Evolutionary conservation across 2,797 vertebrate species (phyloP).

Genomic region (Pangasius krempfi): DNA sequence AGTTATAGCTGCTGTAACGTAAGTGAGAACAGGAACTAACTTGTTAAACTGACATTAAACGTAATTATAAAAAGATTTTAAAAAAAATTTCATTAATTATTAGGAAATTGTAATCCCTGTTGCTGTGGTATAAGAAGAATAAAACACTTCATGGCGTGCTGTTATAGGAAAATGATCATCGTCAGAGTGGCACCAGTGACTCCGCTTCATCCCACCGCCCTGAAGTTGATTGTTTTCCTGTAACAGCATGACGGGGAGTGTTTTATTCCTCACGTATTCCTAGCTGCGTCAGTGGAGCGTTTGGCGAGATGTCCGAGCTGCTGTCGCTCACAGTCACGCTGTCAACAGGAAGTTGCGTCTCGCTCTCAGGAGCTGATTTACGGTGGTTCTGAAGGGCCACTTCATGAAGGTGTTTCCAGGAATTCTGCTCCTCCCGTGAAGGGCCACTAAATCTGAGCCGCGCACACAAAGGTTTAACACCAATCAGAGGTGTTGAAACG

Average conservation of each 20-base stretch:
- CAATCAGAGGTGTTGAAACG: constrained; percentile 22
- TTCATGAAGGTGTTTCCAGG: constrained; percentile 69
- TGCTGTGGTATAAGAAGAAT: not conserved
- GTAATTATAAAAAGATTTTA: not conserved
- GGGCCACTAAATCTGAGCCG: constrained; percentile 58
- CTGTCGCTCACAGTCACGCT: constrained; percentile 48
- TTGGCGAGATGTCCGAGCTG: not conserved
- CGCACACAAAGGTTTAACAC: constrained; percentile 29
- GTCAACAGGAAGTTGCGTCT: constrained; percentile 63
- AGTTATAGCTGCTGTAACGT: not conserved
- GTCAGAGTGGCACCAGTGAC: not conserved
- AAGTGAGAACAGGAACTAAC: not conserved
- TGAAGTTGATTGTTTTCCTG: not conserved
- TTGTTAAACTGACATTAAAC: not conserved
- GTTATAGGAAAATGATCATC: not conserved
- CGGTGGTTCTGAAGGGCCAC: constrained; percentile 59
- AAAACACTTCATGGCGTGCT: not conserved
- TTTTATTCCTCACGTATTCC: not conserved
- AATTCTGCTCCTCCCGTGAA: constrained; percentile 66
- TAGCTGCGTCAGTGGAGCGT: not conserved
- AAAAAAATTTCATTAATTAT: not conserved
- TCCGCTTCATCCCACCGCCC: not conserved
- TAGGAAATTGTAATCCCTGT: not conserved
- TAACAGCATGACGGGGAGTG: not conserved
- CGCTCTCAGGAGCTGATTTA: constrained; percentile 63